Conservation (phyloP, 1,140 invertebrate genomes). For the Hylyphantes graminicola region DNA sequence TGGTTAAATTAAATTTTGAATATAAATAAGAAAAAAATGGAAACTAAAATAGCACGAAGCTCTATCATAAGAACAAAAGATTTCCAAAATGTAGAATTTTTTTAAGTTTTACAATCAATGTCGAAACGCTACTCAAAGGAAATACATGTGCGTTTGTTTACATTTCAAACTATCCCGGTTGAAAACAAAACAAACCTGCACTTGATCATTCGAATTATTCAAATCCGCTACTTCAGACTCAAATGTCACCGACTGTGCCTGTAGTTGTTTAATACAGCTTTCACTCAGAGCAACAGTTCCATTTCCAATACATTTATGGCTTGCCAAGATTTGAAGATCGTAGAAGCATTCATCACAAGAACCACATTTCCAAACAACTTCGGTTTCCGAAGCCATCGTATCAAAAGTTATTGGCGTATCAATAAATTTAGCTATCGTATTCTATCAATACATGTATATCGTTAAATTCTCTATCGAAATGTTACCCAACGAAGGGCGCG, state of each 20-base stretch:
- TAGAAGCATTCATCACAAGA: constrained; percentile 56
- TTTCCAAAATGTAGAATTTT: too few relatives aligned
- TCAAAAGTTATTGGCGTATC: constrained; percentile 46
- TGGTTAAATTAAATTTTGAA: too few relatives aligned
- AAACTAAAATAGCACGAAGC: too few relatives aligned
- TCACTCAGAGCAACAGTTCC: constrained; percentile 26
- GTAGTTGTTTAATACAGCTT: constrained; percentile 49
- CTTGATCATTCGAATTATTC: constrained; percentile 47
- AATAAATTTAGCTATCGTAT: constrained; percentile 8
- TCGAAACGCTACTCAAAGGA: background rate
- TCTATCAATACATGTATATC: constrained; percentile 35
- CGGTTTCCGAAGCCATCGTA: constrained; percentile 51
- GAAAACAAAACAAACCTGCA: constrained; percentile 32
- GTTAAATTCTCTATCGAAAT: constrained; percentile 50
- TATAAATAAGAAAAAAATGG: too few relatives aligned
- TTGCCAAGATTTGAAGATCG: constrained; percentile 52
- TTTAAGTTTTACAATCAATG: too few relatives aligned
- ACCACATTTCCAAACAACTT: constrained; percentile 59
- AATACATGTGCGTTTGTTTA: constrained; percentile 54
- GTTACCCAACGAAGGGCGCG: constrained; percentile 13
- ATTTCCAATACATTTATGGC: constrained; percentile 59
- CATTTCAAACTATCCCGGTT: background rate
- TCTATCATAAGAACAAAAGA: too few relatives aligned
- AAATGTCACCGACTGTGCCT: constrained; percentile 15
- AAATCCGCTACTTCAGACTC: constrained; percentile 29